Conservation (phyloP, 2,797 vertebrate genomes). For the Chelon labrosus region DNA sequence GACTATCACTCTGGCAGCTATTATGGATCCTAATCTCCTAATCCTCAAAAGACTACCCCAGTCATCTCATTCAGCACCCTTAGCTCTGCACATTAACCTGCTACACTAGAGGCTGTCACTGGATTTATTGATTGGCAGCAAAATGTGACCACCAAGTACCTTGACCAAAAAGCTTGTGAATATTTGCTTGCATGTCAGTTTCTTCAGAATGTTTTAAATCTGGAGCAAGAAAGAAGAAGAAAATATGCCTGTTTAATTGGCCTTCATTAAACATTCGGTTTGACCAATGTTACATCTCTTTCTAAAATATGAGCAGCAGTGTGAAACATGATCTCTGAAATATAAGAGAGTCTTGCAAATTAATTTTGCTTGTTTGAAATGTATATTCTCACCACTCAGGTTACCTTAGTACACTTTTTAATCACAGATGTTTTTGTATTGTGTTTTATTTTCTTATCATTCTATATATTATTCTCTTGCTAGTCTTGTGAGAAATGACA, state of each 20-base stretch:
- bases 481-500: neutral
- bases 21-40: slow-evolving; percentile 56
- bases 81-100: slow-evolving; percentile 10
- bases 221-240: neutral
- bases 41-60: slow-evolving; percentile 42
- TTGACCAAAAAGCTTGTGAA: neutral
- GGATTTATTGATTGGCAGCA: neutral
- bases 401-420: neutral
- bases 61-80: slow-evolving; percentile 40
- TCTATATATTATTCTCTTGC: neutral
- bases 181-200: slow-evolving; percentile 2
- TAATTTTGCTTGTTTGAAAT: neutral
- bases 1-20: slow-evolving; percentile 9
- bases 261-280: neutral
- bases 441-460: neutral
- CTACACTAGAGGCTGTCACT: slow-evolving; percentile 7
- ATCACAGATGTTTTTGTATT: neutral
- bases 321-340: neutral
- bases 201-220: neutral
- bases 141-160: neutral
- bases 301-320: neutral
- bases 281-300: neutral
- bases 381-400: neutral
- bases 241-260: neutral
- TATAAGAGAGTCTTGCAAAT: neutral